phyloP scores from a whole-genome alignment of 2,797 vertebrate genomes.

The Lacerta bilineata region DNA sequence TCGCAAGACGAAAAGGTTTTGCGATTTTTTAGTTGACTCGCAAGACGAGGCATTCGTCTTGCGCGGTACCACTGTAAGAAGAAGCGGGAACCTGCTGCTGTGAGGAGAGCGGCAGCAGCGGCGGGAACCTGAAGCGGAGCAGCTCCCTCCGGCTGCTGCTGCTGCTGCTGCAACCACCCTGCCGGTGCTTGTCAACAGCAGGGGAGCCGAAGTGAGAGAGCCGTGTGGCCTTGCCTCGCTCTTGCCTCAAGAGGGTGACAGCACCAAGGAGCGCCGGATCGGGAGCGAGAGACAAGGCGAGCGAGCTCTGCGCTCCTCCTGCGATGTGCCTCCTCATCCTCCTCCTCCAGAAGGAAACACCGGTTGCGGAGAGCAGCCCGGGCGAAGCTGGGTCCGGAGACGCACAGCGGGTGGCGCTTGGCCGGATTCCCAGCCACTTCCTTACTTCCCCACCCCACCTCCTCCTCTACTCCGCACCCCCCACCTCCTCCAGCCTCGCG shows the following conservation, averaged over 20 bases:
- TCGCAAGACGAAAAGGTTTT: too few species aligned
- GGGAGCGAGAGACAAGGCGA: slow-evolving; percentile 30
- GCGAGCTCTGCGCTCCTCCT: slow-evolving; percentile 41
- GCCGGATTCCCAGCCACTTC: background rate
- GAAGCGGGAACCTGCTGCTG: too few species aligned
- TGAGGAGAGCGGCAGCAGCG: too few species aligned
- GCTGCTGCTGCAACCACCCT: too few species aligned
- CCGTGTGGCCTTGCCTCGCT: background rate
- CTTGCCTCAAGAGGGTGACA: slow-evolving; percentile 65
- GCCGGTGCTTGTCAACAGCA: too few species aligned
- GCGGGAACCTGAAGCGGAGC: too few species aligned
- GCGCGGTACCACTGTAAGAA: too few species aligned
- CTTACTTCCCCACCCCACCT: background rate
- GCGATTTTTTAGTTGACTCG: too few species aligned
- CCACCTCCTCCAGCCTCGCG: background rate
- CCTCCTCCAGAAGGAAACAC: slow-evolving; percentile 12
- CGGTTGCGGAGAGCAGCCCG: slow-evolving; percentile 28
- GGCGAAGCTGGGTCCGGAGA: slow-evolving; percentile 50
- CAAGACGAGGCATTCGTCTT: too few species aligned
- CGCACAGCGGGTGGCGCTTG: background rate
- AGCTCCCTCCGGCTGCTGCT: too few species aligned
- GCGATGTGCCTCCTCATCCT: background rate
- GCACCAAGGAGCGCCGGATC: slow-evolving; percentile 42
- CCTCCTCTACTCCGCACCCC: slow-evolving; percentile 27
- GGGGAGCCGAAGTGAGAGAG: background rate